Base-by-base conservation (phyloP, 2,888 invertebrate genomes). In the Synanthedon myopaeformis region DNA sequence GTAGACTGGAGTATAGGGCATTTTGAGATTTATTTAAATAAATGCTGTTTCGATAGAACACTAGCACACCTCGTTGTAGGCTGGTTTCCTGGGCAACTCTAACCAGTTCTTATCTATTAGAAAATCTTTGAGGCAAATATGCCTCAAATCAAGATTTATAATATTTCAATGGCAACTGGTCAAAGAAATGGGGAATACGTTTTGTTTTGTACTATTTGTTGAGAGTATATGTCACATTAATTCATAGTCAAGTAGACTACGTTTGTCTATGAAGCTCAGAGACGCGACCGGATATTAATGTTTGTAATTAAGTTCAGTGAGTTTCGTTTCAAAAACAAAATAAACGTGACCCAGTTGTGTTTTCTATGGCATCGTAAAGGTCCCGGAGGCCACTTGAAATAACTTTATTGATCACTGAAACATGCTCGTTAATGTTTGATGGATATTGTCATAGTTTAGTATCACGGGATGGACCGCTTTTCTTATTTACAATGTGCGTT, bases 361-460 rank as follows among this genome's bases (percentile, higher is more conserved):
- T 28, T 53, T 17, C 41, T 53, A 53, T 53, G 59, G 58, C 53
- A 49, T 61, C 63, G 61, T 64, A 65, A 64, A 69, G 63, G 61
- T 61, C 57, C 56, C 61, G 61, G 58, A 56, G 52, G 54, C 57
- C 59, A 63, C 69, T 68, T 70, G 61, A 69, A 71, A 69, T 72
- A 72, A 65, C 67, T 72, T 72, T 72, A 71, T 67, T 67, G 69
- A 66, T 70, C 60, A 55, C 52, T 49, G 58, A 58, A 60, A 62
- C 59, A 57, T 56, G 28, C 55, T 55, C 59, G 59, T 72, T 64
- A 67, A 64, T 56, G 59, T 69, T 72, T 72, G 61, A 72, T 66
- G 66, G 59, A 54, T 53, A 59, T 62, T 63, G 64, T 65, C 64
- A 63, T 62, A 66, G 64, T 61, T 59, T 57, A 58, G 54, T 57